Evolutionary conservation across 2,888 invertebrate genomes (phyloP), one percentile per base, ranked within the genome.

Genomic region (Dolichomitus sp.): DNA sequence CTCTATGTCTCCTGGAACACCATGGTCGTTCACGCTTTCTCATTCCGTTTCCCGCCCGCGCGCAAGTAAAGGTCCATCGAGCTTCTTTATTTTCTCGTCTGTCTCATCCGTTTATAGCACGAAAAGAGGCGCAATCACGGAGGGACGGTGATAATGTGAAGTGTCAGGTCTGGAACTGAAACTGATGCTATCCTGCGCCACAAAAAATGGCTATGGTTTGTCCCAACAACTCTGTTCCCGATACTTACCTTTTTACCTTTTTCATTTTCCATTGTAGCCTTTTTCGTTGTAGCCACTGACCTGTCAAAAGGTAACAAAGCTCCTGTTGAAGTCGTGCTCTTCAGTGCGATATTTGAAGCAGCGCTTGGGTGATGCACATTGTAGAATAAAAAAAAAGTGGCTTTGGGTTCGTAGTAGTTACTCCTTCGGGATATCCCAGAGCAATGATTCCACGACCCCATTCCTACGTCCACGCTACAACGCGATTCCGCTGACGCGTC

Each of bases 401-500:
- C 27, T 27, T 1, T 54, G 14, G 17, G n/a, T n/a, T 33, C n/a
- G 63, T 27, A n/a, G 45, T 6, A n/a, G 66, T 66, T 48, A 30
- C 17, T 48, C 48, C 73, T 61, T 73, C 33, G 48, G 73, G 45
- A 57, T 37, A 59, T 45, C 42, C 14, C 19, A 19, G 37, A 33
- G 59, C 48, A 80, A 83, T 76, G 68, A 77, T 83, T 83, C 61
- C 19, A 27, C 68, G 63, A 69, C 40, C 23, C 57, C 63, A 68
- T 73, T 66, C 75, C 50, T 9, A 52, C 70, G 61, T 70, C 63
- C 59, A 72, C 74, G 65, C 42, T 40, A 48, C 66, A 84, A 83
- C 66, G 54, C 68, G 80, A 85, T 84, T 86, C 63, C 76, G 86
- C 86, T 86, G 86, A 86, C 86, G 84, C 79, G 79, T 82, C 80